Conservation (phyloP, 2,113 vertebrate genomes). For the Anarrhichthys ocellatus region DNA sequence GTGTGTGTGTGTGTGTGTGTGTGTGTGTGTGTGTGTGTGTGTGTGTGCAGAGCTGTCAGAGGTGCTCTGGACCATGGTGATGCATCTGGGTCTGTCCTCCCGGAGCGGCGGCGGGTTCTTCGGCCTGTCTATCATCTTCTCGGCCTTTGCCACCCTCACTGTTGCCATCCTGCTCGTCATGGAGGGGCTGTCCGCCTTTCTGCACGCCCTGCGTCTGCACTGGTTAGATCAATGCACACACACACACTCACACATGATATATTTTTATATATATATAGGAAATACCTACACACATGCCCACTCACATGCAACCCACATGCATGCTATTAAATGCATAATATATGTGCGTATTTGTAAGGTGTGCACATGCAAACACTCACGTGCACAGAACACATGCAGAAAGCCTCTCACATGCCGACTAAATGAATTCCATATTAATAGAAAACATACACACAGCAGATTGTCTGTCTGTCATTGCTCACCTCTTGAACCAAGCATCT, state of each 20-base stretch:
- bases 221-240: constrained; percentile 85
- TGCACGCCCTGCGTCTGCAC: constrained; percentile 95
- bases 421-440: constrained; percentile 9
- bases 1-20: no score
- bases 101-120: constrained; percentile 88
- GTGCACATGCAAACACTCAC: neutral
- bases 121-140: constrained; percentile 90
- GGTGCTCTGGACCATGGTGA: constrained; percentile 96
- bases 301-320: neutral
- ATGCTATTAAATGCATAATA: neutral
- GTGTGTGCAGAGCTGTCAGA: constrained; percentile 89
- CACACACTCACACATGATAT: neutral
- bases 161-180: constrained; percentile 96
- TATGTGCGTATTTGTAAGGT: neutral
- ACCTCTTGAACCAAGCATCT: constrained; percentile 16
- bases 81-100: constrained; percentile 88
- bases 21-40: no score
- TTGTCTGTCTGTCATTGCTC: constrained; percentile 3
- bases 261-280: no score
- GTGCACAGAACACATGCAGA: neutral
- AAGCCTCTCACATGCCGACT: neutral
- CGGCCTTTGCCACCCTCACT: constrained; percentile 90
- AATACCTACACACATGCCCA: neutral
- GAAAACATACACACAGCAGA: constrained; percentile 11
- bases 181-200: constrained; percentile 97